A percentile compares a stretch with the other conserved stretches of the same genome.
phyloP scores from a whole-genome alignment of 2,113 vertebrate species.

The Tenrec ecaudatus region DNA sequence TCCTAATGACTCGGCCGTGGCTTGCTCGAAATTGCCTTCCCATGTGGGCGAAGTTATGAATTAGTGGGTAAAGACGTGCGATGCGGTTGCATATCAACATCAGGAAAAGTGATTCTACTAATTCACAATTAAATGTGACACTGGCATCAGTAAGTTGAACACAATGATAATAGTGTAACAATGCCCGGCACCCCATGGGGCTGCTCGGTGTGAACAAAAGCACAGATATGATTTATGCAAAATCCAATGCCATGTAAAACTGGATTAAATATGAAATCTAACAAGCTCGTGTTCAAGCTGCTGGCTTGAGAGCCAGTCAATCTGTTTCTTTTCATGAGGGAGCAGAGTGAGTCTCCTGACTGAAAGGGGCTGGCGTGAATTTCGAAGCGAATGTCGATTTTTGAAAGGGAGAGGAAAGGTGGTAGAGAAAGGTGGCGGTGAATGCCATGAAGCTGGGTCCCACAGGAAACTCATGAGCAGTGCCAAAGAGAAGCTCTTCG shows the following conservation, averaged over 20 bases:
- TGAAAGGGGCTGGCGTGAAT: background rate
- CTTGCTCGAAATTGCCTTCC: background rate
- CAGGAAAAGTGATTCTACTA: slow-evolving; percentile 72
- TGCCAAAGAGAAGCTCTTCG: slow-evolving; percentile 72
- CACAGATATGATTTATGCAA: slow-evolving; percentile 77
- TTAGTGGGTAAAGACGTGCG: background rate
- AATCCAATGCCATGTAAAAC: slow-evolving; percentile 70
- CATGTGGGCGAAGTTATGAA: slow-evolving; percentile 34
- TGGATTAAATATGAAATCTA: slow-evolving; percentile 80
- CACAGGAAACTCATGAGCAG: slow-evolving; percentile 9
- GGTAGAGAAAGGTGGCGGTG: background rate
- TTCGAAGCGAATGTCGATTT: background rate
- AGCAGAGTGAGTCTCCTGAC: background rate
- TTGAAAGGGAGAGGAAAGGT: slow-evolving; percentile 15
- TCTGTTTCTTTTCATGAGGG: background rate
- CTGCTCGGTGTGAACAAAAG: slow-evolving; percentile 58
- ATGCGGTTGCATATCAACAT: slow-evolving; percentile 36
- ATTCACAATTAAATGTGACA: slow-evolving; percentile 75
- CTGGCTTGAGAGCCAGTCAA: slow-evolving; percentile 62
- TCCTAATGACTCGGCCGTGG: background rate
- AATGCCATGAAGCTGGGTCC: slow-evolving; percentile 67
- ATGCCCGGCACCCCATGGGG: slow-evolving; percentile 58
- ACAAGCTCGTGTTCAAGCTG: slow-evolving; percentile 71
- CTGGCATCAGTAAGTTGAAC: slow-evolving; percentile 24
- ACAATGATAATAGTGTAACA: slow-evolving; percentile 62